These are phyloP conservation scores for Gymnosoma rotundatum DNA, from an alignment of 2,888 invertebrate species.

Conservation along the genomic window DNA sequence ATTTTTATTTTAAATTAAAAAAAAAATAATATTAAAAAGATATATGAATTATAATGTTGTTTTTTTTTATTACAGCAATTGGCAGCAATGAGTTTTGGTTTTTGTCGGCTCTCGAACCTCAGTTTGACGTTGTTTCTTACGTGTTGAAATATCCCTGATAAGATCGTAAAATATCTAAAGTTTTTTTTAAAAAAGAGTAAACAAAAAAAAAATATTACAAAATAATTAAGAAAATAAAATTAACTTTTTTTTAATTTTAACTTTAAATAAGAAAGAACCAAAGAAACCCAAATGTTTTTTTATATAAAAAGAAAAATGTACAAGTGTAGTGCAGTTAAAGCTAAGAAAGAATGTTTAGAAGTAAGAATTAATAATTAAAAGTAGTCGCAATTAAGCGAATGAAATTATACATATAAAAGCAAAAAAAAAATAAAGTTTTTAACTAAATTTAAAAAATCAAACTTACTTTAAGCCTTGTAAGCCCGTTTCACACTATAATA, in stretches of 20 bases:
- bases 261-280: too few species aligned
- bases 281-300: background rate
- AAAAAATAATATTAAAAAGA: slow-evolving; percentile 46
- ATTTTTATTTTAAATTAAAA: slow-evolving; percentile 60
- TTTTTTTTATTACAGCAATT: slow-evolving; percentile 80
- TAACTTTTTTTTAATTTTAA: background rate
- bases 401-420: too few species aligned
- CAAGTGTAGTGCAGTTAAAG: slow-evolving; percentile 8
- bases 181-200: slow-evolving; percentile 1
- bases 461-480: too few species aligned
- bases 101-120: slow-evolving; percentile 82
- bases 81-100: slow-evolving; percentile 82
- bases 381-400: too few species aligned
- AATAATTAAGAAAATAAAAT: slow-evolving; percentile 26
- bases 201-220: slow-evolving; percentile 23
- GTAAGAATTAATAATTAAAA: too few species aligned
- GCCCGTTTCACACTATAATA: too few species aligned
- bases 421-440: too few species aligned
- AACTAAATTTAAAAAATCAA: too few species aligned
- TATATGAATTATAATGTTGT: slow-evolving; percentile 52
- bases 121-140: slow-evolving; percentile 82
- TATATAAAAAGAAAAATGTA: slow-evolving; percentile 22
- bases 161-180: slow-evolving; percentile 83
- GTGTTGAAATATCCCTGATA: slow-evolving; percentile 83
- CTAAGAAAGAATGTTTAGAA: background rate